Evolutionary conservation across 2,113 vertebrate species (phyloP), one percentile per base, ranked within the genome.

Genomic region (Ammodytes dubius): DNA sequence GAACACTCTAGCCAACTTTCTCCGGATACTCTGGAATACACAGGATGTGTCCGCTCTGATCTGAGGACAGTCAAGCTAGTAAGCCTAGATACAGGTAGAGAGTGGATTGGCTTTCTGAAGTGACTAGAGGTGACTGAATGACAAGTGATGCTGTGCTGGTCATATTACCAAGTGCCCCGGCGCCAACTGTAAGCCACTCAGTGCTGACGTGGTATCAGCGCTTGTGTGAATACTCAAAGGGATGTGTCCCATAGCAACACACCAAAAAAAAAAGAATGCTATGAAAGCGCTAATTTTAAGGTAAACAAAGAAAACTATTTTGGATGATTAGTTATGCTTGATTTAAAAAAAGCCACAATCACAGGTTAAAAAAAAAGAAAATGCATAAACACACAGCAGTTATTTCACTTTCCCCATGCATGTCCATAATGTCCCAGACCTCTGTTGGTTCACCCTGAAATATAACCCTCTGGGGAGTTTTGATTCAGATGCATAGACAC

Each of bases 401-500:
- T 70, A 6, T 59, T 7, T 67, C 15, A 19, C 2, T 27, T 27
- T 27, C 19, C 39, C 66, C 56, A 54, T 27, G 47, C 74, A 73
- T 15, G 54, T 65, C 7, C 58, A 4, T 54, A 66, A 15, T 47
- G 52, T 78, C 40, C 64, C 72, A 72, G 57, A 86, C 74, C 77
- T 74, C 80, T 71, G 73, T 81, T 27, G 70, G 49, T 63, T 81
- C 74, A 81, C 70, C 68, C 61, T 76, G 79, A 85, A 89, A 43
- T 71, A 43, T 73, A 65, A 64, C 56, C 86, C 74, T 66, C 1
- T 39, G 68, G 79, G 77, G 60, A 84, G 78, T 72, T 27, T 27
- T 57, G 66, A 88, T 88, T 86, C n/a, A 71, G 66, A 85, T 78
- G 76, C 81, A 74, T 76, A 73, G 49, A 73, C 77, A 65, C 56